A percentile compares a stretch with the other conserved stretches of the same genome.
These are phyloP conservation scores for Apostichopus leukothele DNA, from an alignment of 53 echinoderm and acorn worm species.

Conservation along the genomic window DNA sequence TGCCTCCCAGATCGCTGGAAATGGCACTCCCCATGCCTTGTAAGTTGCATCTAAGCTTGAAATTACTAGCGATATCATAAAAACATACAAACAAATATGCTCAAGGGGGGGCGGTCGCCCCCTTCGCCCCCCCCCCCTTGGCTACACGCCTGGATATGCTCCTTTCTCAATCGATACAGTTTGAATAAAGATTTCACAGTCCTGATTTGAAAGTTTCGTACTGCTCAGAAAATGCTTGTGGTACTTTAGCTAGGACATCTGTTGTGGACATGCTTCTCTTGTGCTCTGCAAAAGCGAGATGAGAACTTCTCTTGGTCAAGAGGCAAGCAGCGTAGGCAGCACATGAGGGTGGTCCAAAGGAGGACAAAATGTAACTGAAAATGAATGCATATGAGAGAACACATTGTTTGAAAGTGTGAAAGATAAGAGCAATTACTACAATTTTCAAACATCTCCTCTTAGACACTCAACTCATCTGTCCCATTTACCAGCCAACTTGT, in stretches of 20 bases:
- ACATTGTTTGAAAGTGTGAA: neutral
- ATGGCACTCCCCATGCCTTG: too few relatives aligned
- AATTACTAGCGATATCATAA: too few relatives aligned
- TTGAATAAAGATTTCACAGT: neutral
- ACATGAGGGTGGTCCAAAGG: conserved; percentile 64
- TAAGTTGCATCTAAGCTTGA: too few relatives aligned
- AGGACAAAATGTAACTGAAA: conserved; percentile 1
- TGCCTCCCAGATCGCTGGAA: too few relatives aligned
- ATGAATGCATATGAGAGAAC: neutral
- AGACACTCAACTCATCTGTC: too few relatives aligned
- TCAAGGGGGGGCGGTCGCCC: neutral
- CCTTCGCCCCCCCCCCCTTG: neutral
- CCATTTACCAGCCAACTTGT: too few relatives aligned
- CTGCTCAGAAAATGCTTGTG: conserved; percentile 53
- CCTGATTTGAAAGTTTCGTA: conserved; percentile 50
- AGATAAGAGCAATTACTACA: neutral
- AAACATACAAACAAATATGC: too few relatives aligned
- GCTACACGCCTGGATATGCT: too few relatives aligned
- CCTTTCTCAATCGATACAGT: too few relatives aligned
- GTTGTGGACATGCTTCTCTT: conserved; percentile 80
- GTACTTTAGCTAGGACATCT: conserved; percentile 72
- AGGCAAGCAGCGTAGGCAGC: conserved; percentile 93
- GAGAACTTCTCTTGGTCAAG: conserved; percentile 80
- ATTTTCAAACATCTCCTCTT: too few relatives aligned
- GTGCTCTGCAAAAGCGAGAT: conserved; percentile 67